Evolutionary conservation across 2,888 invertebrate genomes (phyloP), one percentile per base, ranked within the genome.

Genomic region (Rotaria socialis): DNA sequence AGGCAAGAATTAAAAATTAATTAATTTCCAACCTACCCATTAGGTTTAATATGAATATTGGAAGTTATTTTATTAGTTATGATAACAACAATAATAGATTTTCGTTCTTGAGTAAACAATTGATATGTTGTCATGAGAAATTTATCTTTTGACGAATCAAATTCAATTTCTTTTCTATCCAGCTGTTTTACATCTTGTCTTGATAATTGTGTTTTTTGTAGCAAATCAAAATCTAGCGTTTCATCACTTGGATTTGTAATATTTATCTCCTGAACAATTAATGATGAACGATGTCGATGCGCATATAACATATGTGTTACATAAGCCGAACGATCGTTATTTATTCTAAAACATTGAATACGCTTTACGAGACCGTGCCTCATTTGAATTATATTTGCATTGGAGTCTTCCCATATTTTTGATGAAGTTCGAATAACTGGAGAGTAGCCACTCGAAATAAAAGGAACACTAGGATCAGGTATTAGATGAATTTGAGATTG

Each of bases 201-300:
- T 43, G 11, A 43, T 84, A 80, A 16, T 27, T 22, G 0, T 47
- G 14, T 35, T 55, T 5, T 8, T 14, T 58, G 43, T 47, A 22
- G 24, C 75, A 58, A 86, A 89, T 88, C 88, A 90, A 47, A 5
- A 41, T 85, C 50, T 41, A 85, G 2, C 19, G 55, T 52, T n/a
- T 67, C n/a, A n/a, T 84, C 91, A 24, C 94, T 93, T 1, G 95
- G 95, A 90, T 96, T 95, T 55, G 93, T 93, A 2, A 96, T 92
- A 89, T 93, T 93, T 86, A 96, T 93, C 90, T 95, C 94, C 91
- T 96, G 96, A 58, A 95, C 94, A 89, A 96, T 93, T 86, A 96
- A 91, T 56, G 94, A 93, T 5, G 95, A 95, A 87, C 94, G 93
- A 14, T 94, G 93, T 89, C 95, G 93, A 90, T 95, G 95, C 11